Percentiles rank a stretch among this genome's conserved stretches.
These are phyloP conservation scores for Pseudochirops cupreus DNA, from an alignment of 2,797 vertebrate species.

Conservation along the genomic window DNA sequence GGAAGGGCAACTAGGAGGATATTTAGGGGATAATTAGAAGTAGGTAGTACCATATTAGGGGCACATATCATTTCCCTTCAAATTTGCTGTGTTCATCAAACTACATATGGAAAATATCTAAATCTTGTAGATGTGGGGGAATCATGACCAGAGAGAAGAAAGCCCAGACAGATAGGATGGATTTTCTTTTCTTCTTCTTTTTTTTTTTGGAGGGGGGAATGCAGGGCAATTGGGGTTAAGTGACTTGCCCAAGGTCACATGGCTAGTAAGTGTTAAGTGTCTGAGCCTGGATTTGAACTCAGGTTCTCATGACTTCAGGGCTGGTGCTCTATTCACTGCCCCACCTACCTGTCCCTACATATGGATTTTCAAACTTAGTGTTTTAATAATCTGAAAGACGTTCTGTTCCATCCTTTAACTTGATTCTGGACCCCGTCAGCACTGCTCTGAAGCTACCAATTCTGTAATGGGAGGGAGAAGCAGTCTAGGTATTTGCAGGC, in stretches of 20 bases:
- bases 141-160: not conserved
- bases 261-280: too few species aligned
- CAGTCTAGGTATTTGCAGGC: not conserved
- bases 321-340: too few species aligned
- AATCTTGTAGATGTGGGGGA: not conserved
- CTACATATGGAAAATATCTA: not conserved
- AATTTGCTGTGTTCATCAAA: not conserved
- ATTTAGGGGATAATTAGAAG: not conserved
- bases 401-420: not conserved
- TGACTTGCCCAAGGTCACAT: too few species aligned
- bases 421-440: not conserved
- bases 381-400: not conserved
- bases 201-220: too few species aligned
- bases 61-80: not conserved
- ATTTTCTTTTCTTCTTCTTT: not conserved
- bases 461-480: not conserved
- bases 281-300: too few species aligned
- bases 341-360: not conserved
- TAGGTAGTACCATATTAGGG: not conserved
- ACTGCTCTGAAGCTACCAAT: not conserved
- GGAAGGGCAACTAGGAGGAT: not conserved
- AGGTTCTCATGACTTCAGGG: too few species aligned
- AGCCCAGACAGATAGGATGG: not conserved
- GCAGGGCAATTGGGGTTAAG: too few species aligned
- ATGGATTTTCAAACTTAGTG: not conserved